These are phyloP conservation scores for Abrostola tripartita DNA, from an alignment of 2,888 invertebrate genomes.

Conservation along the genomic window DNA sequence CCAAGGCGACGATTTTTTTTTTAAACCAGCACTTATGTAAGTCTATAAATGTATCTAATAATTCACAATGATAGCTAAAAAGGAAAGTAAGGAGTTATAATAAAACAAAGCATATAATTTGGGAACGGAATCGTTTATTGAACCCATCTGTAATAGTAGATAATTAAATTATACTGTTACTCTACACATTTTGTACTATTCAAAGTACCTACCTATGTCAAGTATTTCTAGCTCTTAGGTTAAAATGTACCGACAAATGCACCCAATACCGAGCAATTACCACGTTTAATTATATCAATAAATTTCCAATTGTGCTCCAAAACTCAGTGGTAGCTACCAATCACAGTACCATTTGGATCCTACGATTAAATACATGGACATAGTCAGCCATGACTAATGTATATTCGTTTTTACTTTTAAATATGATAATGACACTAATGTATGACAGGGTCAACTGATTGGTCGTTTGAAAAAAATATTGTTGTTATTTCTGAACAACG, in stretches of 20 bases:
- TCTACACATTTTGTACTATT: conserved; percentile 87
- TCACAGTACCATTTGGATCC: conserved; percentile 83
- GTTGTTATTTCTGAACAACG: conserved; percentile 38
- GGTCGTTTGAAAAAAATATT: conserved; percentile 51
- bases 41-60: too few species aligned
- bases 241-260: conserved; percentile 79
- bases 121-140: conserved; percentile 88
- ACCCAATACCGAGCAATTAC: conserved; percentile 72
- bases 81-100: conserved; percentile 44
- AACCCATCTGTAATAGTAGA: conserved; percentile 86
- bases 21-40: too few species aligned
- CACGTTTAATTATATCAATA: conserved; percentile 57
- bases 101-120: conserved; percentile 73
- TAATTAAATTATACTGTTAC: conserved; percentile 86
- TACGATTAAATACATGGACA: conserved; percentile 73
- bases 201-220: conserved; percentile 87
- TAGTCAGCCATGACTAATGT: conserved; percentile 33
- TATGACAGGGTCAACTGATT: conserved; percentile 55
- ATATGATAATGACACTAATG: conserved; percentile 57
- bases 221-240: conserved; percentile 80
- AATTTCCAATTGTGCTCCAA: conserved; percentile 71
- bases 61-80: neutral
- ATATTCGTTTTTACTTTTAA: conserved; percentile 27
- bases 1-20: too few species aligned
- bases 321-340: conserved; percentile 78